Conservation (phyloP, 2,888 invertebrate genomes). For the Volucella zonaria region DNA sequence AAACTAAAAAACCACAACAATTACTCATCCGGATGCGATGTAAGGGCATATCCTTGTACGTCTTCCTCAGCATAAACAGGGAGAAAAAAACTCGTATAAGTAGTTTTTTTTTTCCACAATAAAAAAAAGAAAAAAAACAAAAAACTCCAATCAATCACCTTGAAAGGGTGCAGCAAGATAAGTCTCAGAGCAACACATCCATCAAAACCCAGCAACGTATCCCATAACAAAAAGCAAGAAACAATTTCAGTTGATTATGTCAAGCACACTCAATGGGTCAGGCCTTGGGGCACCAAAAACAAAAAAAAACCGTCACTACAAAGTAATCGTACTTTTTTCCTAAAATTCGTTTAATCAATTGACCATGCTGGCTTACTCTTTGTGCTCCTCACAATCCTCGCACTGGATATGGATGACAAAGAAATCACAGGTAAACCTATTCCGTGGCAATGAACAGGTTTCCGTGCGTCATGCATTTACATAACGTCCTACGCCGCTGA, state of each 20-base stretch:
- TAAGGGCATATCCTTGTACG: not conserved
- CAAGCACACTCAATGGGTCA: constrained; percentile 14
- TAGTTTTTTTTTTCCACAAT: no score
- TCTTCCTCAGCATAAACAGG: not conserved
- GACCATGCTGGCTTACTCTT: not conserved
- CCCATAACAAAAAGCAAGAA: constrained; percentile 14
- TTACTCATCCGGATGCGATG: constrained; percentile 36
- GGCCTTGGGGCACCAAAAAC: not conserved
- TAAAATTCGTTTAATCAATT: no score
- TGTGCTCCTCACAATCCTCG: not conserved
- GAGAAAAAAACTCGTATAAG: not conserved
- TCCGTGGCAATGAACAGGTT: not conserved
- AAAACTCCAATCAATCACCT: constrained; percentile 33
- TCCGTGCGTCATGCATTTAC: constrained; percentile 1
- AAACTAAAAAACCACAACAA: constrained; percentile 36
- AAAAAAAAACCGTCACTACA: not conserved
- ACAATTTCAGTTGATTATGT: constrained; percentile 34
- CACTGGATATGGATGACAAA: no score
- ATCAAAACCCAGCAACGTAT: constrained; percentile 1
- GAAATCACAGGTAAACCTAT: no score
- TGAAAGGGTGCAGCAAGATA: constrained; percentile 36
- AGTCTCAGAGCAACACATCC: constrained; percentile 6
- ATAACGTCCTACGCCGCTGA: not conserved
- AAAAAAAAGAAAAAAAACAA: no score
- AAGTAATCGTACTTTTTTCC: no score